Evolutionary conservation across 1,140 invertebrate genomes (phyloP), one percentile per base, ranked within the genome.

Genomic region (Papilio aristodemus): DNA sequence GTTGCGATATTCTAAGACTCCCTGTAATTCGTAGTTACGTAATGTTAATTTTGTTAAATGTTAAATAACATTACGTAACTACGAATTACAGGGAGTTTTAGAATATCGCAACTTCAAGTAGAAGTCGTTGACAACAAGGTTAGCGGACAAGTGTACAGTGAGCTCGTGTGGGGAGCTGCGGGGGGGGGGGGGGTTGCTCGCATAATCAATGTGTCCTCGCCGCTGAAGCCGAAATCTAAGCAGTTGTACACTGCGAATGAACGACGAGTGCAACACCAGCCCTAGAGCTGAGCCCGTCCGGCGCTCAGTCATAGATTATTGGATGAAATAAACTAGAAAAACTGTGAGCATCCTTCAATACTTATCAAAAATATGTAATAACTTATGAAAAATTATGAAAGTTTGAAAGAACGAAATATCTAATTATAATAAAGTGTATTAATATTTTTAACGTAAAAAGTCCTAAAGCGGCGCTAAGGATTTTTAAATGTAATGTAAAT

Each of bases 201-300:
- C 39, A 64, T 64, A 64, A 64, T 64, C 10, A 43, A 62, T 9
- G 17, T 13, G 39, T 43, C 39, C 9, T 60, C 32, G n/a, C 13
- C 38, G 22, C 38, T 25, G 37, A 27, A n/a, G 22, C 38, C 22
- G 39, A 43, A 64, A 64, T 0, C 14, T 7, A 64, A 64, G 19
- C 19, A 64, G 37, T 9, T 25, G 38, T 43, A 39, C 22, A 10
- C 22, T 8, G 32, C 59, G 36, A 32, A 32, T 62, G 32, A 37
- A 10, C 14, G 19, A 13, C 14, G 14, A 62, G 32, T 38, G 17
- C 36, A 57, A 27, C 13, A 3, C 54, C 38, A 11, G 38, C 17
- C 22, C 46, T 22, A 22, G 46, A 1, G 19, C 46, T 4, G 13
- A 13, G 41, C 41, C 1, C 19, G 19, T 1, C 9, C 3, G n/a